Base-by-base conservation (phyloP, 2,888 invertebrate species). In the Cerceris rybyensis region DNA sequence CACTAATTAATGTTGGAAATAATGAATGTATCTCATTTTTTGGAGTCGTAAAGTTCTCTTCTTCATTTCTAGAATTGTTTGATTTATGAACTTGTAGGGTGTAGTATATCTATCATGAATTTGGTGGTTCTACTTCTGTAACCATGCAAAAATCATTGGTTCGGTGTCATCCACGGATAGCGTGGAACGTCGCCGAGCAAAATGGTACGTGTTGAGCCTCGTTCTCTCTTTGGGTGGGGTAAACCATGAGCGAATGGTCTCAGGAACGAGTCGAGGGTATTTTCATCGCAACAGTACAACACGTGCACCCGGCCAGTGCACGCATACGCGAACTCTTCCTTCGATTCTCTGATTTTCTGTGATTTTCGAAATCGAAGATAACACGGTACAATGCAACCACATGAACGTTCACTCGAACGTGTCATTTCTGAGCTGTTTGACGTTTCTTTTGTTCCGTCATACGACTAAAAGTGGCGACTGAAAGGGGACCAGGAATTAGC, bases 261-360 rank as follows among this genome's bases (percentile, higher is more conserved):
- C 76, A 82, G 83, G 71, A 86, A 72, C 84, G 88, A 86, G 86
- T 88, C 85, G 89, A 87, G 90, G 87, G 83, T 90, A 90, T 90
- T 90, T 90, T 91, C 91, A 90, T 91, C 90, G 85, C 87, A 78
- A 83, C 88, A 90, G 90, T 91, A 87, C 83, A 88, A 88, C 90
- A 91, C 89, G 90, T 90, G 91, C 88, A 87, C 83, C 77, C 86
- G 82, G 80, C 82, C 78, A 75, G 88, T 86, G 82, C 84, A 82
- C 88, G 86, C 84, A 85, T 80, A 86, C 82, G 57, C 50, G 59
- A 59, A 65, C n/a, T 42, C 28, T 28, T 28, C 28, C 28, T 28
- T 28, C 28, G 28, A 28, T 28, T 28, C 28, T 28, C 28, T 28
- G 28, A 28, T 28, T 28, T 28, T 28, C 28, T 28, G 28, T 28